phyloP scores from a whole-genome alignment of 2,797 vertebrate genomes.

The Artibeus jamaicensis region DNA sequence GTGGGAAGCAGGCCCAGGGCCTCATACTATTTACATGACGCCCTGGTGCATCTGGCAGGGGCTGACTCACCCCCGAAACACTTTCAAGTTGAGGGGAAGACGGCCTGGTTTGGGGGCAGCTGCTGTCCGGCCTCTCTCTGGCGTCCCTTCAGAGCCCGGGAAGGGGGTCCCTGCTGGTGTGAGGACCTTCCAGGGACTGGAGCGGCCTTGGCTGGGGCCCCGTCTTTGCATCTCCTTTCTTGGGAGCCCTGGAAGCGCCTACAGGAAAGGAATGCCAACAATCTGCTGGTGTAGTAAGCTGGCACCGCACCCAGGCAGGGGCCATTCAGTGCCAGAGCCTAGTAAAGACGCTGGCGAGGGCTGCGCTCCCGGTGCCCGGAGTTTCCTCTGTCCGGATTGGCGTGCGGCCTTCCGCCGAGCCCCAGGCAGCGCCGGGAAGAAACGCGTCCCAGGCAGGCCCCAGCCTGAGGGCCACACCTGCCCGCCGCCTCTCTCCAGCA shows the following conservation, averaged over 20 bases:
- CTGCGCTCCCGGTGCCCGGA: conserved; percentile 54
- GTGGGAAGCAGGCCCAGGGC: background rate
- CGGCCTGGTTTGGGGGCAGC: background rate
- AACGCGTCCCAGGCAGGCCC: conserved; percentile 46
- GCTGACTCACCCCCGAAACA: background rate
- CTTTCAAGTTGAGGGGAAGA: background rate
- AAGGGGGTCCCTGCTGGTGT: background rate
- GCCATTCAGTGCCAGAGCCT: conserved; percentile 78
- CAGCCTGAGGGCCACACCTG: background rate
- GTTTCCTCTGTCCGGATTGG: conserved; percentile 71
- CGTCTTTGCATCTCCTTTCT: conserved; percentile 50
- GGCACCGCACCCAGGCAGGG: conserved; percentile 80
- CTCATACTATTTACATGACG: background rate
- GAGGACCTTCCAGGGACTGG: background rate
- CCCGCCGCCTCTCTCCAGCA: background rate
- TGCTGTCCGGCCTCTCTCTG: background rate
- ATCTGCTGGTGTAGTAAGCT: conserved; percentile 80
- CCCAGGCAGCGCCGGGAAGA: conserved; percentile 13
- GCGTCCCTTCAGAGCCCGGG: background rate
- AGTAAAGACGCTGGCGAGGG: conserved; percentile 78
- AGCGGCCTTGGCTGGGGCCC: background rate
- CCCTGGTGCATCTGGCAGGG: background rate
- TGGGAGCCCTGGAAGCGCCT: conserved; percentile 79
- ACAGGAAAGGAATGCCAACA: conserved; percentile 81
- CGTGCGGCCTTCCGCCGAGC: conserved; percentile 59